phyloP scores from a whole-genome alignment of 2,113 vertebrate genomes.

The western clawed frog (Xenopus tropicalis) region DNA sequence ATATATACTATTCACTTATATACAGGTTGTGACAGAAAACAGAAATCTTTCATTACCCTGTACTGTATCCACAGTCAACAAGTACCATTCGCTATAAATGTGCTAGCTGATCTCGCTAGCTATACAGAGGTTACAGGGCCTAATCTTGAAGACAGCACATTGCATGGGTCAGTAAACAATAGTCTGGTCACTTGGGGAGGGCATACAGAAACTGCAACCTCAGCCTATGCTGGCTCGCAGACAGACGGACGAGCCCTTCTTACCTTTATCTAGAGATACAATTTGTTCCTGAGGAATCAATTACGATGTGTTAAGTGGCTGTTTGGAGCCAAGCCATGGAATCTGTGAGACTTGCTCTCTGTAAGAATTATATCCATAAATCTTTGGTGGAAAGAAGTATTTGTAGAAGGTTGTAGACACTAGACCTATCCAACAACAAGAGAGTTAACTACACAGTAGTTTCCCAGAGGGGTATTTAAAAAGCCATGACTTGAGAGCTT shows the following conservation, averaged over 20 bases:
- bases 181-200: not conserved
- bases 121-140: too few relatives aligned
- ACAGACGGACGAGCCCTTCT: slow-evolving; percentile 35
- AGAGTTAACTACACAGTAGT: slow-evolving; percentile 13
- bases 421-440: slow-evolving; percentile 13
- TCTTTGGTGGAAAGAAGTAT: not conserved
- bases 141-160: not conserved
- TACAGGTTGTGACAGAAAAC: too few relatives aligned
- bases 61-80: too few relatives aligned
- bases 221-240: slow-evolving; percentile 12
- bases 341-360: slow-evolving; percentile 13
- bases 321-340: slow-evolving; percentile 42
- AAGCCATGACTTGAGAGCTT: slow-evolving; percentile 9
- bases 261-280: slow-evolving; percentile 31
- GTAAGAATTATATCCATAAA: slow-evolving; percentile 33
- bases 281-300: slow-evolving; percentile 39
- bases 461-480: slow-evolving; percentile 14
- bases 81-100: too few relatives aligned
- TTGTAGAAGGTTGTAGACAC: not conserved
- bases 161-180: not conserved
- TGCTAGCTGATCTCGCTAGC: too few relatives aligned
- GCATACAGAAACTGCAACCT: not conserved
- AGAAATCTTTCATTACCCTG: too few relatives aligned
- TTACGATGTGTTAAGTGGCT: slow-evolving; percentile 42
- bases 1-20: too few relatives aligned